These are phyloP conservation scores for Octodon degus DNA, from an alignment of 2,113 vertebrate genomes.

Conservation along the genomic window DNA sequence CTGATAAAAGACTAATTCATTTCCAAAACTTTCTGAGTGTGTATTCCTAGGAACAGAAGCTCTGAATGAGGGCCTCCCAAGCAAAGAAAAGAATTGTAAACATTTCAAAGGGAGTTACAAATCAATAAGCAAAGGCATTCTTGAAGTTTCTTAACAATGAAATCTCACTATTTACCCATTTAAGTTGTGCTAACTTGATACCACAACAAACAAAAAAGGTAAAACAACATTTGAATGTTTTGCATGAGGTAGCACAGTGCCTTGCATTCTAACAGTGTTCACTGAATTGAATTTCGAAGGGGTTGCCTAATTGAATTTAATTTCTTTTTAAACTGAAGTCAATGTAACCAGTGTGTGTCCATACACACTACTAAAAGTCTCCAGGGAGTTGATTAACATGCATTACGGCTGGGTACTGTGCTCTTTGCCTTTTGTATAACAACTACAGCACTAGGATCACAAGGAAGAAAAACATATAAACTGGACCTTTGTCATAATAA, in stretches of 20 bases:
- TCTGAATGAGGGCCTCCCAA: neutral
- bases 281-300: conserved; percentile 63
- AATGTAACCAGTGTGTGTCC: conserved; percentile 53
- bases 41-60: neutral
- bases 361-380: conserved; percentile 61
- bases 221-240: conserved; percentile 54
- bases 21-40: neutral
- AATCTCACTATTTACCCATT: conserved; percentile 20
- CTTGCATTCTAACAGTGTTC: conserved; percentile 41
- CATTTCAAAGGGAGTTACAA: conserved; percentile 29
- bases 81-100: conserved; percentile 51
- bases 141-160: conserved; percentile 52
- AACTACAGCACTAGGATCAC: conserved; percentile 10
- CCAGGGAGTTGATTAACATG: conserved; percentile 19
- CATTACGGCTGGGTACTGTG: neutral
- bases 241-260: conserved; percentile 5
- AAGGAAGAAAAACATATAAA: neutral
- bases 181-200: conserved; percentile 8
- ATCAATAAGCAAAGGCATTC: conserved; percentile 38
- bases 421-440: conserved; percentile 39
- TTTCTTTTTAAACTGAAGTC: conserved; percentile 69
- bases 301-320: conserved; percentile 61
- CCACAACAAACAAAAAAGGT: conserved; percentile 39
- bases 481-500: neutral
- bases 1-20: neutral